A percentile compares a stretch with the other conserved stretches of the same genome.
Evolutionary conservation across 2,888 invertebrate genomes (phyloP).

Genomic region (Hedychridium roseum): DNA sequence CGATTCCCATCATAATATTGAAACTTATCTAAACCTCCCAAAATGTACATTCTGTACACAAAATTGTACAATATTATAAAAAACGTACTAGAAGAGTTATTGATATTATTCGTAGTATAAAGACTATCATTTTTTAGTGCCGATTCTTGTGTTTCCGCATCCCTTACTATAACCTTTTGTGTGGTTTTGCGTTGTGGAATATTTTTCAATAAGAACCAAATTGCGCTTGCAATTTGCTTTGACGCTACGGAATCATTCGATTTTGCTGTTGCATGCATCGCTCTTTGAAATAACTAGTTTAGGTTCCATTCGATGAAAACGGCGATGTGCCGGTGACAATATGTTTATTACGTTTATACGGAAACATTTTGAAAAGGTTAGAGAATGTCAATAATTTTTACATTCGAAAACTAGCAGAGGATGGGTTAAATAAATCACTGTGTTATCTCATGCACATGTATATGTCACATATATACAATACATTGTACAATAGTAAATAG

Average conservation of each 20-base stretch:
- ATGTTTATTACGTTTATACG: too few species aligned
- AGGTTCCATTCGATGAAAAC: constrained; percentile 15
- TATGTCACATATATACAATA: too few species aligned
- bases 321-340: too few species aligned
- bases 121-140: background rate
- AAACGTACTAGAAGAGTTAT: constrained; percentile 8
- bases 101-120: constrained; percentile 8
- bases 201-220: background rate
- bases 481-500: too few species aligned
- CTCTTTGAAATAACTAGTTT: background rate
- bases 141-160: background rate
- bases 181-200: constrained; percentile 4
- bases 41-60: constrained; percentile 10
- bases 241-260: constrained; percentile 17
- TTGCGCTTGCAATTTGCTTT: constrained; percentile 4
- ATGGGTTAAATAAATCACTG: too few species aligned
- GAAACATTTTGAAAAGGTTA: too few species aligned
- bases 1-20: too few species aligned
- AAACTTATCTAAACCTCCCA: constrained; percentile 2
- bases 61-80: constrained; percentile 7
- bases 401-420: too few species aligned
- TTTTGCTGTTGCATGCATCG: constrained; percentile 9
- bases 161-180: constrained; percentile 5
- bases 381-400: too few species aligned
- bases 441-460: too few species aligned